Conservation (phyloP, 2,888 invertebrate genomes). For the Yponomeuta malinellus region DNA sequence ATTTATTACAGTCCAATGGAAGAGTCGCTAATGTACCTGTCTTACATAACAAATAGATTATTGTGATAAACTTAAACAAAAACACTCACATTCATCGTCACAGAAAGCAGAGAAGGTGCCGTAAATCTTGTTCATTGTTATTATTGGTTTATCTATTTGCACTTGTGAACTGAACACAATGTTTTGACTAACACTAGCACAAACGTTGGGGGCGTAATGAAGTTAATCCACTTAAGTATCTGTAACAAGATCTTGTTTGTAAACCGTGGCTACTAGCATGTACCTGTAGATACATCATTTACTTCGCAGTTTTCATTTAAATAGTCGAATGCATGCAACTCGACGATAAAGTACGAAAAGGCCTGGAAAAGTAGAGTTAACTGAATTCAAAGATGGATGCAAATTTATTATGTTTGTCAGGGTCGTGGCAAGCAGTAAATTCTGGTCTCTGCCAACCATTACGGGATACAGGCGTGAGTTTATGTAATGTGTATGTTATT, state of each 20-base stretch:
- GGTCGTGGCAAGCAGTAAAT: no score
- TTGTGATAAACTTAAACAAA: background rate
- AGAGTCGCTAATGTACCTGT: no score
- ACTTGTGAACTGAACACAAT: background rate
- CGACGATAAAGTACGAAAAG: background rate
- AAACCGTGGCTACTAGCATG: background rate
- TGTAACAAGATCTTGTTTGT: background rate
- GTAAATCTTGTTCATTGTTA: background rate
- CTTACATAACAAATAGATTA: no score
- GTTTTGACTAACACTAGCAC: background rate
- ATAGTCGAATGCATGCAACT: background rate
- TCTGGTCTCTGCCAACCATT: no score
- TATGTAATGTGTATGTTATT: no score
- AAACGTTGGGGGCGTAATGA: background rate
- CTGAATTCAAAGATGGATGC: no score
- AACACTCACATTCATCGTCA: background rate
- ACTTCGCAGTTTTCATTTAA: background rate
- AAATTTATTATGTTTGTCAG: no score
- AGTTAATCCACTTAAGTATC: background rate
- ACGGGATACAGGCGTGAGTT: no score
- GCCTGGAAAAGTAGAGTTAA: no score
- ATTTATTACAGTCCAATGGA: no score
- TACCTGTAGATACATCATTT: background rate
- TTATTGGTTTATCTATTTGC: background rate
- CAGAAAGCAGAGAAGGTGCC: background rate